A percentile compares a stretch with the other conserved stretches of the same genome.
Evolutionary conservation across 2,113 vertebrate species (phyloP).

Genomic region (Anguilla rostrata): DNA sequence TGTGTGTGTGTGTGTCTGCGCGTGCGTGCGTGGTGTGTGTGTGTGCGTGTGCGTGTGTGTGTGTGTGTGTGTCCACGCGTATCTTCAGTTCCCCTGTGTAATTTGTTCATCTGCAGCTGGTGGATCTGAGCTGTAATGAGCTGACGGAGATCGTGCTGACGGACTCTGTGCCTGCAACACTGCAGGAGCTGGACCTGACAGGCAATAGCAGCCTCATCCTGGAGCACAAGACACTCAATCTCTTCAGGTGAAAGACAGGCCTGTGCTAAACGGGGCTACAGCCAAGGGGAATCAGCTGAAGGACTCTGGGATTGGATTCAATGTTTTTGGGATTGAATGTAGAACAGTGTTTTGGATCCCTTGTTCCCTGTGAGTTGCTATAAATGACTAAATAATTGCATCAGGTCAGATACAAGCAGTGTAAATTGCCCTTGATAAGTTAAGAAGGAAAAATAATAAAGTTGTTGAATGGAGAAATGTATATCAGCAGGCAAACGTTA

Average conservation of each 20-base stretch:
- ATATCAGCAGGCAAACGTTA: neutral
- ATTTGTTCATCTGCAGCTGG: slow-evolving; percentile 70
- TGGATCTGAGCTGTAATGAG: slow-evolving; percentile 94
- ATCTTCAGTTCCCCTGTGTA: neutral
- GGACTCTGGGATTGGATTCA: neutral
- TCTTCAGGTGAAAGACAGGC: slow-evolving; percentile 81
- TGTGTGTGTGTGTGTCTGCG: neutral
- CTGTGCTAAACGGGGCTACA: too few relatives aligned
- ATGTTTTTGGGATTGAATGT: neutral
- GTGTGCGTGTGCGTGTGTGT: neutral
- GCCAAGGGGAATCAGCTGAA: too few relatives aligned
- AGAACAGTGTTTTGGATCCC: neutral
- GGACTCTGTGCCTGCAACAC: slow-evolving; percentile 79
- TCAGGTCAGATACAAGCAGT: neutral
- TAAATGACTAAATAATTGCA: neutral
- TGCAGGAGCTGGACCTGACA: slow-evolving; percentile 91
- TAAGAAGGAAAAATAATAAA: neutral
- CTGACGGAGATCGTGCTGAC: slow-evolving; percentile 90
- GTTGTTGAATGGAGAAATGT: neutral
- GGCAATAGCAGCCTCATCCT: slow-evolving; percentile 88
- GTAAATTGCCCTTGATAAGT: neutral
- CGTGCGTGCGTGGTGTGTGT: neutral
- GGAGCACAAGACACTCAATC: slow-evolving; percentile 90
- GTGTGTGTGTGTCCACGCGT: too few relatives aligned
- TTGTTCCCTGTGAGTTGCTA: neutral